phyloP scores from a whole-genome alignment of 2,113 vertebrate species.

The Phalacrocorax carbo region DNA sequence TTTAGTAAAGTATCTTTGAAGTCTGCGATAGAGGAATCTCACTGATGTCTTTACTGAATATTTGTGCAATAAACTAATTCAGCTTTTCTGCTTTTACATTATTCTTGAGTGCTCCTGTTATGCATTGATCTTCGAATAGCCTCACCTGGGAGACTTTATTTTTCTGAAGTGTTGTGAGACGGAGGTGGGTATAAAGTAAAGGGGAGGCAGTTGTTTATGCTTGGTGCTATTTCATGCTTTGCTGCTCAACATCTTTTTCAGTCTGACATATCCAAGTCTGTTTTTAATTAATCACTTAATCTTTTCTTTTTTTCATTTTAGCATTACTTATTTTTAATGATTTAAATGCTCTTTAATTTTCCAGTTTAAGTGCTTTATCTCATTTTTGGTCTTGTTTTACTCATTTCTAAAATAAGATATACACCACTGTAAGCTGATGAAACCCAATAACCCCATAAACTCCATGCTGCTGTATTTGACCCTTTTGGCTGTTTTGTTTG shows the following conservation, averaged over 20 bases:
- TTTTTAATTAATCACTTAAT: background rate
- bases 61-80: background rate
- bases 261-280: background rate
- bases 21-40: background rate
- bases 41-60: background rate
- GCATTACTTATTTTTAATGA: background rate
- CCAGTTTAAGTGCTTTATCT: background rate
- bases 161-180: background rate
- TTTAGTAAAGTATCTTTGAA: background rate
- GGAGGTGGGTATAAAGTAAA: background rate
- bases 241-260: background rate
- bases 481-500: background rate
- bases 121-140: background rate
- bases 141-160: background rate
- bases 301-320: background rate
- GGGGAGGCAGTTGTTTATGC: background rate
- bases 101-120: background rate
- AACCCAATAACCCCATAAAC: background rate
- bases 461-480: background rate
- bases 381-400: background rate
- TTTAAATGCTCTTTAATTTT: background rate
- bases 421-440: background rate
- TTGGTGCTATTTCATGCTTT: background rate
- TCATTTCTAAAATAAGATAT: background rate
- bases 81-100: background rate